Percentiles rank a stretch among this genome's conserved stretches.
phyloP scores from a whole-genome alignment of 2,113 vertebrate genomes.

The Athene noctua region DNA sequence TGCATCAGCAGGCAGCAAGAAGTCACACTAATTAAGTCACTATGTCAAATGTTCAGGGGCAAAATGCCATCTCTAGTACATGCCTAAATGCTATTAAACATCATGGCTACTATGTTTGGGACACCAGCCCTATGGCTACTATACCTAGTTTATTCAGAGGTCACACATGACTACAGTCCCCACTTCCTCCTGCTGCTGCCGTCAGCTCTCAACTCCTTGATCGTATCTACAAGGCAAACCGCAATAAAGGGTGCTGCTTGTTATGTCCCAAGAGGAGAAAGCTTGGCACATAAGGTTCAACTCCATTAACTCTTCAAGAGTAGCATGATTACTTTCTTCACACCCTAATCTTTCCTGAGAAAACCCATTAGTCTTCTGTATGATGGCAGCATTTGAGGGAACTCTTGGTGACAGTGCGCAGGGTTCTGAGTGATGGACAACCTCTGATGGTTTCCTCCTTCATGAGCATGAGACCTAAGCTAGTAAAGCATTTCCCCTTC shows the following conservation, averaged over 20 bases:
- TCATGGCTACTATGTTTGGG: background rate
- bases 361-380: background rate
- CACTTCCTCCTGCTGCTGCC: background rate
- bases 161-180: background rate
- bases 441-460: background rate
- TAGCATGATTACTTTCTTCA: background rate
- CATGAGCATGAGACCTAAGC: background rate
- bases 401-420: fast-evolving
- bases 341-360: background rate
- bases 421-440: background rate
- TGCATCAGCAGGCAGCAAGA: background rate
- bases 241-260: background rate
- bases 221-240: background rate
- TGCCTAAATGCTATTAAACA: background rate
- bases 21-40: background rate
- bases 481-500: background rate
- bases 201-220: background rate
- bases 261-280: background rate
- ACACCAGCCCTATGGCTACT: background rate
- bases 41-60: background rate
- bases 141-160: background rate
- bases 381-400: background rate
- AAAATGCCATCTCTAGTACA: background rate
- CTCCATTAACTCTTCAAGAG: background rate
- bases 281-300: background rate